phyloP scores from a whole-genome alignment of 2,888 invertebrate genomes.

The Phyllotreta striolata region DNA sequence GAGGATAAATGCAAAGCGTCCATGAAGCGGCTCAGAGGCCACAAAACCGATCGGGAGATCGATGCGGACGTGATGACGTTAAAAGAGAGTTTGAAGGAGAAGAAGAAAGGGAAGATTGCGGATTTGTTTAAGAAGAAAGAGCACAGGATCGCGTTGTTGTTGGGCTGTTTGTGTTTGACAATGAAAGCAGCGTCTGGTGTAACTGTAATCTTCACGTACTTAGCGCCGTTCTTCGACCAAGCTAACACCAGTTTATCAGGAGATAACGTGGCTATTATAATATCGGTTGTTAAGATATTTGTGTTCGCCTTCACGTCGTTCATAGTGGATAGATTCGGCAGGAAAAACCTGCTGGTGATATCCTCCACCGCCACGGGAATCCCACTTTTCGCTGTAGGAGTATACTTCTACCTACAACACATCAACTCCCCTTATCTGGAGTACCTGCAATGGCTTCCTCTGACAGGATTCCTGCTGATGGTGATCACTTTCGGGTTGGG shows the following conservation, averaged over 20 bases:
- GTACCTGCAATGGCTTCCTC: slow-evolving; percentile 71
- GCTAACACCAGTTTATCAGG: slow-evolving; percentile 43
- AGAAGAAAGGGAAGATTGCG: neutral
- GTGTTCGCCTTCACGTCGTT: slow-evolving; percentile 73
- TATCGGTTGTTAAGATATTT: slow-evolving; percentile 77
- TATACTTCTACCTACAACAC: slow-evolving; percentile 69
- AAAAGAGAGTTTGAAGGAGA: neutral
- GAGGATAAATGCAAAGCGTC: neutral
- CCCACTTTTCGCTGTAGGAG: slow-evolving; percentile 64
- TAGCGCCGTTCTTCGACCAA: slow-evolving; percentile 29
- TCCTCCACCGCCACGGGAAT: slow-evolving; percentile 72
- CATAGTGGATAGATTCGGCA: slow-evolving; percentile 77
- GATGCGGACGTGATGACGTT: slow-evolving; percentile 16
- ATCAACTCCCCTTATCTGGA: slow-evolving; percentile 44
- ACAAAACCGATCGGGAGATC: slow-evolving; percentile 16
- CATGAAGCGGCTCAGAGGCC: slow-evolving; percentile 14
- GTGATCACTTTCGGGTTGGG: slow-evolving; percentile 74
- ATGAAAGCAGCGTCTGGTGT: slow-evolving; percentile 28
- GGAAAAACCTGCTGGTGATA: slow-evolving; percentile 72
- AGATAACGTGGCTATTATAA: slow-evolving; percentile 74
- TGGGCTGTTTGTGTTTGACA: slow-evolving; percentile 38
- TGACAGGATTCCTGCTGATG: slow-evolving; percentile 72
- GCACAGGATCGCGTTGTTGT: slow-evolving; percentile 12
- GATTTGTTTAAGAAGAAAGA: slow-evolving; percentile 7
- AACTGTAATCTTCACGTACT: slow-evolving; percentile 23